Conservation (phyloP, 2,888 invertebrate species). For the Girardia tigrina region DNA sequence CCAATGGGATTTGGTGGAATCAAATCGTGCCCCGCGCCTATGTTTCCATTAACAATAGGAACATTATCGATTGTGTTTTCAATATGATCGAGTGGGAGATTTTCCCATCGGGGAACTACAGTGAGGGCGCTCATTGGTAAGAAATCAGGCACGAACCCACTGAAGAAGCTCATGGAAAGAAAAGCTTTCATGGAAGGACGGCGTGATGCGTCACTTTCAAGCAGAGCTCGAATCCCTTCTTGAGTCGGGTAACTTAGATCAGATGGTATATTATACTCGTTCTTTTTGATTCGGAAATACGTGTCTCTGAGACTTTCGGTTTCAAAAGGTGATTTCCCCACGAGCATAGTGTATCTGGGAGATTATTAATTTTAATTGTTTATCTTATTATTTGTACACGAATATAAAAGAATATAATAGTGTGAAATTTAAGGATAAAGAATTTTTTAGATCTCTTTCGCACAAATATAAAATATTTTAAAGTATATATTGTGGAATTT, state of each 20-base stretch:
- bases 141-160: slow-evolving; percentile 39
- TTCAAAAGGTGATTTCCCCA: slow-evolving; percentile 31
- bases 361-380: too few relatives aligned
- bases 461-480: too few relatives aligned
- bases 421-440: too few relatives aligned
- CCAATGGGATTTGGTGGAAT: too few relatives aligned
- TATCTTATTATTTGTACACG: too few relatives aligned
- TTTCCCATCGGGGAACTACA: slow-evolving; percentile 72
- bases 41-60: too few relatives aligned
- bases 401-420: too few relatives aligned
- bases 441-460: too few relatives aligned
- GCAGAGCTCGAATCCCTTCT: neutral
- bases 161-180: slow-evolving; percentile 23
- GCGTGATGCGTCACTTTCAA: neutral
- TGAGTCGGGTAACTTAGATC: neutral
- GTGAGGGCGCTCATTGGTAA: slow-evolving; percentile 88
- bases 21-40: too few relatives aligned
- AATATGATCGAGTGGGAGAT: too few relatives aligned
- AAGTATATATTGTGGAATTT: too few relatives aligned
- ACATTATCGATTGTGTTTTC: too few relatives aligned
- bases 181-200: slow-evolving; percentile 23
- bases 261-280: slow-evolving; percentile 20
- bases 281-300: slow-evolving; percentile 27
- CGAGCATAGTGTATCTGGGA: slow-evolving; percentile 31
- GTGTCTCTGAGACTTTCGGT: slow-evolving; percentile 18